Conservation (phyloP, 2,888 invertebrate species). For the Drosophila longiperda region DNA sequence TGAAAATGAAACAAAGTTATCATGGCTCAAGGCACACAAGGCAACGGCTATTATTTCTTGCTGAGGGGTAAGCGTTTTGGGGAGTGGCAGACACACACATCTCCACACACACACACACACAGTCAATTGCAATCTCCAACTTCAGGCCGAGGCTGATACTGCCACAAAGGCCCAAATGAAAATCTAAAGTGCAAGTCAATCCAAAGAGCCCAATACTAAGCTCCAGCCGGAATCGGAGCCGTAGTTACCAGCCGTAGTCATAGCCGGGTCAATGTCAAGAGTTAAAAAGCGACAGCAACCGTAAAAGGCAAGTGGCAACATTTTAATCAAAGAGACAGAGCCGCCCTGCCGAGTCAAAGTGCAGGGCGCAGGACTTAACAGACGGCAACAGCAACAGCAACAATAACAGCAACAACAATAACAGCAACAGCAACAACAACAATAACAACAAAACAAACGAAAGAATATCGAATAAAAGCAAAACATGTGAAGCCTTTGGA, state of each 20-base stretch:
- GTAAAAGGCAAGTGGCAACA: conserved; percentile 70
- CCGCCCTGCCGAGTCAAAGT: conserved; percentile 46
- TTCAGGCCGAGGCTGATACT: conserved; percentile 3
- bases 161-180: conserved; percentile 55
- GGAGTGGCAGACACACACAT: conserved; percentile 12
- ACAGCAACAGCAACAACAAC: neutral
- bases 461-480: conserved; percentile 36
- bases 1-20: conserved; percentile 75
- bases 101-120: neutral
- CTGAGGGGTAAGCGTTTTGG: conserved; percentile 58
- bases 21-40: conserved; percentile 56
- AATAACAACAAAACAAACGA: conserved; percentile 10
- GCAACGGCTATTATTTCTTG: conserved; percentile 48
- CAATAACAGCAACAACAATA: conserved; percentile 20
- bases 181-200: conserved; percentile 55
- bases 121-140: conserved; percentile 5
- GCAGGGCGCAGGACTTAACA: conserved; percentile 44
- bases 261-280: conserved; percentile 66
- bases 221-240: neutral
- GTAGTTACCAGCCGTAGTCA: conserved; percentile 4
- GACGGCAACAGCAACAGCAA: conserved; percentile 12
- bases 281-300: conserved; percentile 58
- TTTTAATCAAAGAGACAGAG: conserved; percentile 67
- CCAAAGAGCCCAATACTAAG: conserved; percentile 20
- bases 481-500: conserved; percentile 66